Base-by-base conservation (phyloP, 2,113 vertebrate genomes). In the Tetrax tetrax region DNA sequence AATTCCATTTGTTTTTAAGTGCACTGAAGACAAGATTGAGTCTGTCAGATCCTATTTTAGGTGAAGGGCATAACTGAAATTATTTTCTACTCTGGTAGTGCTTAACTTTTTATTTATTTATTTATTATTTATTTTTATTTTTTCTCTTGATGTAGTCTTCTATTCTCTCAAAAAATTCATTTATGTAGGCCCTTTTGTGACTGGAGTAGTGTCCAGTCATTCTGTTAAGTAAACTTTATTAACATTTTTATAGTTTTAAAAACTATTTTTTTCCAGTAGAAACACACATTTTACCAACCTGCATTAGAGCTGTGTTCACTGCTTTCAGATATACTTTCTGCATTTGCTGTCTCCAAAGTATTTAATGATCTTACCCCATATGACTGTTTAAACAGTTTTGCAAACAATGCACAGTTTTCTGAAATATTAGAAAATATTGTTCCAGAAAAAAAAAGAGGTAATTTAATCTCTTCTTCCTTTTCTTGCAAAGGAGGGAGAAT, bases 21-120 rank as follows among this genome's bases (percentile, higher is more conserved):
- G 33, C 35, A 35, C 37, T 83, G 57, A 78, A 91, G 64, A 93
- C 47, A 86, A 96, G 88, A 96, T 41, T 94, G 85, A 96, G 60
- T 66, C 92, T 94, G 69, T 91, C 90, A 93, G 54, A 91, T 87
- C 56, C 90, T 86, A 79, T 95, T 96, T 90, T 84, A 87, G 43
- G 14, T 93, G 80, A 95, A 96, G 50, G 43, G 79, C 54, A 71
- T 84, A 90, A 78, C 68, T 86, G 24, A 90, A 72, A 96, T 75
- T 75, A 78, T 85, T 93, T 90, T 87, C 31, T 75, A 13, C 31
- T 84, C 45, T 57, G 68, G 6, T 41, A 88, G 29, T 60, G 19
- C 37, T 92, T 92, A 80, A 65, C 7, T 23, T 75, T 92, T 59
- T 72, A 20, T 66, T 60, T 37, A 35, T 14, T 47, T 60, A 51